Conservation (phyloP, 2,113 vertebrate genomes). For the Spea multiplicata region DNA sequence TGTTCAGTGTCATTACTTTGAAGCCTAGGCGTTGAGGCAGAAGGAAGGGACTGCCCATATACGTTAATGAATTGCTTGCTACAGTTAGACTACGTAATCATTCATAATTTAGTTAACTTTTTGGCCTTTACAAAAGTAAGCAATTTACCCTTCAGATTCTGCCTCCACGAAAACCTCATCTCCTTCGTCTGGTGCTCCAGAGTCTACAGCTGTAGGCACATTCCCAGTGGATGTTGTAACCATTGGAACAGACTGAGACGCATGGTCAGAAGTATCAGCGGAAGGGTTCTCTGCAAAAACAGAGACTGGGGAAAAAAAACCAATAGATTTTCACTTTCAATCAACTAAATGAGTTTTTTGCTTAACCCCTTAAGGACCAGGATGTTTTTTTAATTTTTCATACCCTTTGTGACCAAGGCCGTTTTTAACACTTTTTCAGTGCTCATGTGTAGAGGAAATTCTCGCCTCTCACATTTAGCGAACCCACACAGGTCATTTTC, state of each 20-base stretch:
- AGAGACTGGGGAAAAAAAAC: constrained; percentile 61
- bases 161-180: constrained; percentile 87
- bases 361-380: too few relatives aligned
- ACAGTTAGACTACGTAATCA: too few relatives aligned
- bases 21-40: too few relatives aligned
- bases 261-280: constrained; percentile 79
- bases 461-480: too few relatives aligned
- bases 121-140: background rate
- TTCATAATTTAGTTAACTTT: too few relatives aligned
- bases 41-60: too few relatives aligned
- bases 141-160: constrained; percentile 82
- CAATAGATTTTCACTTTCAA: background rate
- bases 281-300: constrained; percentile 79
- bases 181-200: constrained; percentile 74
- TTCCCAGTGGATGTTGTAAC: constrained; percentile 86
- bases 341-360: background rate
- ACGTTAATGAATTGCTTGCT: too few relatives aligned
- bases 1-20: too few relatives aligned
- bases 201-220: constrained; percentile 70
- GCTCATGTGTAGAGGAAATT: background rate
- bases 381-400: too few relatives aligned
- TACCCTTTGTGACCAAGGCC: background rate
- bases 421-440: background rate
- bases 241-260: constrained; percentile 92
- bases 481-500: too few relatives aligned